A percentile compares a stretch with the other conserved stretches of the same genome.
phyloP scores from a whole-genome alignment of 2,797 vertebrate species.

The Catamblyrhynchus diadema region DNA sequence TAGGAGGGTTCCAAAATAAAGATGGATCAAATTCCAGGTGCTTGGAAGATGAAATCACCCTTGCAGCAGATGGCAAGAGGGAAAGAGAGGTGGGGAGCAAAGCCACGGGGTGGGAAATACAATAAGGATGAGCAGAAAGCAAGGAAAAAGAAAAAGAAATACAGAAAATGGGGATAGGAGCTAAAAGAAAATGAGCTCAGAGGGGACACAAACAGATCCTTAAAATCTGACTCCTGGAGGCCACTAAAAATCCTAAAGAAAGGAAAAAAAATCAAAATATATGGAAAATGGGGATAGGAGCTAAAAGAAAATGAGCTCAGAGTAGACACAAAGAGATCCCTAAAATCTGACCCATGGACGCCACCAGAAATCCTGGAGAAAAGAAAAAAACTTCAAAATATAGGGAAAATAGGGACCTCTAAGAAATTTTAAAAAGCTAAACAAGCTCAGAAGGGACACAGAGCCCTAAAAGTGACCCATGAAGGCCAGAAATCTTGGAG shows the following conservation, averaged over 20 bases:
- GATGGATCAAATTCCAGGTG: neutral
- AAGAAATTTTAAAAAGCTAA: neutral
- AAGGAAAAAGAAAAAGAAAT: neutral
- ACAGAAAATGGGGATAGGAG: fast-evolving
- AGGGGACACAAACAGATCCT: neutral
- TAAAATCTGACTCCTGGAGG: neutral
- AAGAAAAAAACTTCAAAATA: neutral
- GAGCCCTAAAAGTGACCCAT: neutral
- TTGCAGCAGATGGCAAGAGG: neutral
- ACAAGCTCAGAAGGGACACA: neutral
- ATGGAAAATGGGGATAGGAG: neutral
- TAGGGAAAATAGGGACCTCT: neutral
- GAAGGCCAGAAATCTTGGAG: neutral
- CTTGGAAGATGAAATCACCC: neutral
- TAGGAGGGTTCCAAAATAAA: neutral
- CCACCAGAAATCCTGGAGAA: neutral
- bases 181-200: neutral
- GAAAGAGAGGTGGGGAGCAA: neutral
- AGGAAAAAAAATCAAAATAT: neutral
- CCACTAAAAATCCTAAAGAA: neutral
- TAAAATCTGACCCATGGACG: no score
- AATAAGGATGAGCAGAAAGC: neutral
- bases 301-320: neutral
- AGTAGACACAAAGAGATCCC: no score
- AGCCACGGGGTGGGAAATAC: neutral